Evolutionary conservation across 2,797 vertebrate genomes (phyloP).

Genomic region (Poecilia picta): DNA sequence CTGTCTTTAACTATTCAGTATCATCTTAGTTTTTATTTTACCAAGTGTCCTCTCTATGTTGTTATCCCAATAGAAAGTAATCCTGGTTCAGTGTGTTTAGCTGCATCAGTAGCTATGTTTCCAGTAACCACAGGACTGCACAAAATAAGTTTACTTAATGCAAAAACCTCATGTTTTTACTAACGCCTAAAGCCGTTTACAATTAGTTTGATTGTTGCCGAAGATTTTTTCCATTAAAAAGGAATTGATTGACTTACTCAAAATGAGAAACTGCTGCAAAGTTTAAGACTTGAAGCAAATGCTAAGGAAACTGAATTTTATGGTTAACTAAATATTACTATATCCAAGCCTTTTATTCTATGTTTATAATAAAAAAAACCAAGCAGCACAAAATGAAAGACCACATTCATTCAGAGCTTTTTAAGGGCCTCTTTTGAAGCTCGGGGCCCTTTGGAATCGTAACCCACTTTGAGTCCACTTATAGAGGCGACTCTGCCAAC

Average conservation of each 20-base stretch:
- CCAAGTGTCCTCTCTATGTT: background rate
- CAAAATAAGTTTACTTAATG: no score
- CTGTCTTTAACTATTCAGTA: background rate
- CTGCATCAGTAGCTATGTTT: background rate
- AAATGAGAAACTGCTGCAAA: background rate
- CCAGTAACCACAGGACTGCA: background rate
- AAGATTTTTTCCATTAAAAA: background rate
- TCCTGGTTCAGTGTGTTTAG: background rate
- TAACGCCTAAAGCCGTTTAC: background rate
- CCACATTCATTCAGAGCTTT: constrained; percentile 52
- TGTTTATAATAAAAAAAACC: background rate
- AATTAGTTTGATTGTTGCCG: background rate
- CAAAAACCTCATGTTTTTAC: background rate
- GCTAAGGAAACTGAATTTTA: background rate
- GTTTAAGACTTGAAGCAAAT: background rate
- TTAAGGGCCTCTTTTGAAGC: constrained; percentile 41
- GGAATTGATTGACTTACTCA: background rate
- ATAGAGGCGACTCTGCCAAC: constrained; percentile 28
- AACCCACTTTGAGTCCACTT: constrained; percentile 61
- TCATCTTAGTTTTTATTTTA: background rate
- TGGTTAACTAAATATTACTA: background rate
- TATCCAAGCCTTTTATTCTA: background rate
- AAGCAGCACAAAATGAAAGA: constrained; percentile 34
- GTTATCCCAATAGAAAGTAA: background rate
- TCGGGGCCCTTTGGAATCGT: constrained; percentile 36